phyloP scores from a whole-genome alignment of 2,113 vertebrate genomes.

The Microcebus lehilahytsara region DNA sequence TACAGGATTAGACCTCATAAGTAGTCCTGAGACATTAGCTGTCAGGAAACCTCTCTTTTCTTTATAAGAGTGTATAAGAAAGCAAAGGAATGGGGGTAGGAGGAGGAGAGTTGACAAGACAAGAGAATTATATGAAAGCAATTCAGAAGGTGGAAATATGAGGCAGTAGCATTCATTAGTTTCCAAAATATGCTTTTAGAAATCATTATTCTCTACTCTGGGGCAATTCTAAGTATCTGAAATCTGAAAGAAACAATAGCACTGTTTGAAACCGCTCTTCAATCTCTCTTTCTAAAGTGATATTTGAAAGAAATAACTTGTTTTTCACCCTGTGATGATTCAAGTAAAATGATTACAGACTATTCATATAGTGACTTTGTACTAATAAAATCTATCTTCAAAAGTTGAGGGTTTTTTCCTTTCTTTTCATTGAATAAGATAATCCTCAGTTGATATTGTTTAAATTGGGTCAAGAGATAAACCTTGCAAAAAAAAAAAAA shows the following conservation, averaged over 20 bases:
- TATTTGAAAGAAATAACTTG: constrained; percentile 55
- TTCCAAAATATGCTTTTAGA: constrained; percentile 47
- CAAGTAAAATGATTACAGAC: constrained; percentile 23
- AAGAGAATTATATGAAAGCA: not conserved
- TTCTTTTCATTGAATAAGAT: constrained; percentile 51
- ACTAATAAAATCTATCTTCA: constrained; percentile 46
- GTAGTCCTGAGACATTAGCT: not conserved
- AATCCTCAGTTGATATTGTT: constrained; percentile 9
- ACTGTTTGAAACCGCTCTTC: constrained; percentile 37
- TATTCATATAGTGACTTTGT: constrained; percentile 39
- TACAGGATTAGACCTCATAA: not conserved
- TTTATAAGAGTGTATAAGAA: not conserved
- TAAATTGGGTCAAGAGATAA: constrained; percentile 59
- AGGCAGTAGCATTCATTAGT: not conserved
- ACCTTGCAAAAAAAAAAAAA: not conserved
- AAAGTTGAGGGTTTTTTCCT: constrained; percentile 16
- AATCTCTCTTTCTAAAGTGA: constrained; percentile 6
- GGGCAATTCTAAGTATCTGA: constrained; percentile 40
- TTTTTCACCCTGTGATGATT: constrained; percentile 20
- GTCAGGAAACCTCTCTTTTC: not conserved
- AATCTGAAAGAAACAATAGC: not conserved
- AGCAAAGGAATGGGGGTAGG: not conserved
- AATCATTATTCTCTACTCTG: constrained; percentile 34
- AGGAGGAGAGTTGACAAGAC: not conserved
- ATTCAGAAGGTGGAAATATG: not conserved